Base-by-base conservation (phyloP, 1,140 invertebrate genomes). In the Anastatus disparis region DNA sequence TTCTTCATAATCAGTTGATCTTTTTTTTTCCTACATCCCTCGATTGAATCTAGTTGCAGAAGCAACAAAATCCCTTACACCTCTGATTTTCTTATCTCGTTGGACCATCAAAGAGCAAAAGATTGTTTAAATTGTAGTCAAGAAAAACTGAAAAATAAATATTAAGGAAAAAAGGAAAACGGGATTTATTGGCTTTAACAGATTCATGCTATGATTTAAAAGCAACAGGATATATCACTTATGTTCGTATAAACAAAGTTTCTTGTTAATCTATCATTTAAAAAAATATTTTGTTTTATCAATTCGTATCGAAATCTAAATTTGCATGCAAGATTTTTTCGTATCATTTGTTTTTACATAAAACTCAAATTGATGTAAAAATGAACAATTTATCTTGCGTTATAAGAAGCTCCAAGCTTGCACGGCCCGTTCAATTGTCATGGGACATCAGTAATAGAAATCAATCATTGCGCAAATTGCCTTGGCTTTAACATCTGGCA, bases 1-100 rank as follows among this genome's bases (percentile, higher is more conserved):
- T 82, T 81, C 78, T 68, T 67, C 77, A 75, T 83, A 83, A 83
- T 83, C 81, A 74, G 56, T 38, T 62, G 71, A 78, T 81, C 81
- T 82, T 73, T 65, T 53, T n/a, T 66, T 73, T 75, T 66, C 72
- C 24, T n/a, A n/a, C n/a, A n/a, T n/a, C n/a, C n/a, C n/a, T n/a
- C n/a, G n/a, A n/a, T n/a, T n/a, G n/a, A n/a, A n/a, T n/a, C n/a
- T n/a, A 38, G 56, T 70, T 73, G 79, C 72, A 76, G 76, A 75
- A 76, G 77, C 75, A 42, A 15, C 74, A 76, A 75, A 76, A 82
- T 81, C 78, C 75, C 78, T 83, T 82, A 78, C 80, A 82, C 78
- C 79, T 82, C 77, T 67, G 48, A 55, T 1, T 35, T 42, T 59
- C 67, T 64, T 80, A 84, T 84, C 81, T 77, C 53, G 55, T 58